Conservation (phyloP, 2,797 vertebrate genomes). For the Mus minutoides region DNA sequence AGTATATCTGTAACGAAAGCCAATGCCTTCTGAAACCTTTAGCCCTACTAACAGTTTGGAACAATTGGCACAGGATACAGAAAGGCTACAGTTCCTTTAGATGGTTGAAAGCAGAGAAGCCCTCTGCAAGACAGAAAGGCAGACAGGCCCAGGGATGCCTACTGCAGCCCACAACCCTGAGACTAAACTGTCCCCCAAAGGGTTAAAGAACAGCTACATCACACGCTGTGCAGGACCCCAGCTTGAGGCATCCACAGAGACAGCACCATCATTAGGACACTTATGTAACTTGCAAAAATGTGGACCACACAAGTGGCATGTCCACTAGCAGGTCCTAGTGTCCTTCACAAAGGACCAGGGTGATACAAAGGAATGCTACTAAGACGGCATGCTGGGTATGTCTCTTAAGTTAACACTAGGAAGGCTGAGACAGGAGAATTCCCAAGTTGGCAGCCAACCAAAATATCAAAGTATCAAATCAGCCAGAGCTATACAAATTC, state of each 20-base stretch:
- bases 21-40: slow-evolving; percentile 4
- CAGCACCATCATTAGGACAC: background rate
- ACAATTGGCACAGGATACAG: background rate
- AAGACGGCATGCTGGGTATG: background rate
- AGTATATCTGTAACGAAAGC: background rate
- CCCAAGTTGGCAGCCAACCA: background rate
- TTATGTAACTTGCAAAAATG: background rate
- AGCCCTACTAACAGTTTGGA: background rate
- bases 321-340: background rate
- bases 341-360: background rate
- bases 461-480: background rate
- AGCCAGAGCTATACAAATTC: background rate
- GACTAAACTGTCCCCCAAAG: background rate
- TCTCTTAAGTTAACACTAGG: background rate
- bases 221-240: background rate
- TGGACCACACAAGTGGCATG: background rate
- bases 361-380: background rate
- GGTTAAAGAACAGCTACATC: too few species aligned
- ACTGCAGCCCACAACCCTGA: background rate
- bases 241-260: background rate
- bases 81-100: background rate
- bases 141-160: background rate
- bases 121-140: background rate
- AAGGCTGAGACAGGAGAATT: background rate
- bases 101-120: background rate